Evolutionary conservation across 2,888 invertebrate genomes (phyloP).

Genomic region (Mythimna ferrago): DNA sequence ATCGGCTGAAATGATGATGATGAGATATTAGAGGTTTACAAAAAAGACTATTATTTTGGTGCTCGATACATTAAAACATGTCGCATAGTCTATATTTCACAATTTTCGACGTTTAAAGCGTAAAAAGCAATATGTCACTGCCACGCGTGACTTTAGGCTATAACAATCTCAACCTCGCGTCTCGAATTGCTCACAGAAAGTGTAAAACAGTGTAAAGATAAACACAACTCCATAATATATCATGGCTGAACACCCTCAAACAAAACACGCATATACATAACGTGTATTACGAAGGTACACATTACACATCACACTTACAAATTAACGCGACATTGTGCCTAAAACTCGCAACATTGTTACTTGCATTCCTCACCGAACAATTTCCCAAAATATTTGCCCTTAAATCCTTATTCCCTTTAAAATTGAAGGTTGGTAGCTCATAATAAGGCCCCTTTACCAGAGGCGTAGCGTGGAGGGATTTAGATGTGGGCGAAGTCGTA

Average conservation of each 20-base stretch:
- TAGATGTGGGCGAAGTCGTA: too few relatives aligned
- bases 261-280: constrained; percentile 42
- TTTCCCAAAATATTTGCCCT: constrained; percentile 68
- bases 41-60: constrained; percentile 15
- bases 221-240: constrained; percentile 38
- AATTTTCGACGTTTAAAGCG: neutral
- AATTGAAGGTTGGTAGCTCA: constrained; percentile 57
- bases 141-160: constrained; percentile 21
- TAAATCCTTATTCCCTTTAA: constrained; percentile 67
- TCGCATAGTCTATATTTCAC: neutral
- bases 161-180: constrained; percentile 20
- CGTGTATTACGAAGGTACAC: constrained; percentile 30
- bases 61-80: constrained; percentile 14
- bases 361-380: constrained; percentile 69
- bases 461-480: too few relatives aligned
- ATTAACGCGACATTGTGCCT: constrained; percentile 58
- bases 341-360: constrained; percentile 65
- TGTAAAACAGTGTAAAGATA: constrained; percentile 51
- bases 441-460: constrained; percentile 67
- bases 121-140: constrained; percentile 2
- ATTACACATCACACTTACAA: constrained; percentile 58
- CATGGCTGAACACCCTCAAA: constrained; percentile 28
- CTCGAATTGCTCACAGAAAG: constrained; percentile 32
- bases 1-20: too few relatives aligned
- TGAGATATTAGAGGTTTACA: constrained; percentile 1